phyloP scores from a whole-genome alignment of 2,113 vertebrate species.

The Petromus typicus region DNA sequence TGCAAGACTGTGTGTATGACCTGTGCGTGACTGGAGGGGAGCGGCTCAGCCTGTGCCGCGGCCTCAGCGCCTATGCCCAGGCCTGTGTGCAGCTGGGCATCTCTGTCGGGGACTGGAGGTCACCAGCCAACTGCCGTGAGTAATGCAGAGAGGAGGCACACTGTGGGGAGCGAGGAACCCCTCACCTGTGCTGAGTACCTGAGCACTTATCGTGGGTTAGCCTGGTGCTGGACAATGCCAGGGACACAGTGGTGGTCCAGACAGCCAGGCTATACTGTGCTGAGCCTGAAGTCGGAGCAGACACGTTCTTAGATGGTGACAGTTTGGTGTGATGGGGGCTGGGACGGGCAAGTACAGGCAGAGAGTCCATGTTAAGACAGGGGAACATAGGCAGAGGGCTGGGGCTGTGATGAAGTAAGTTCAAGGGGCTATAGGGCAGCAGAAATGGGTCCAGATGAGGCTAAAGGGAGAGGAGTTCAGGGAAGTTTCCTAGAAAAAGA shows the following conservation, averaged over 20 bases:
- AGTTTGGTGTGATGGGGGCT: background rate
- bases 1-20: constrained; percentile 86
- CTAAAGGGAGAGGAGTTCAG: too few relatives aligned
- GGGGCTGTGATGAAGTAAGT: background rate
- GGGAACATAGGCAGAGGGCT: background rate
- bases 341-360: too few relatives aligned
- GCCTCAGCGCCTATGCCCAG: constrained; percentile 83
- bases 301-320: background rate
- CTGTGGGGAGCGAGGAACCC: background rate
- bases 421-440: background rate
- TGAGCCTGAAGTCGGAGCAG: background rate
- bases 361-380: background rate
- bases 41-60: constrained; percentile 78
- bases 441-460: background rate
- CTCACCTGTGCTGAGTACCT: background rate
- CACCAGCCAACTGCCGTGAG: constrained; percentile 87
- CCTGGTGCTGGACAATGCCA: background rate
- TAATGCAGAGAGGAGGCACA: constrained; percentile 17
- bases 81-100: constrained; percentile 84
- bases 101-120: constrained; percentile 86
- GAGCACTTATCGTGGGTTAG: background rate
- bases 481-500: background rate
- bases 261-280: background rate
- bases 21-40: constrained; percentile 81
- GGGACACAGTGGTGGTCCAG: background rate